Evolutionary conservation across 2,113 vertebrate species (phyloP).

Genomic region (Lophius piscatorius): DNA sequence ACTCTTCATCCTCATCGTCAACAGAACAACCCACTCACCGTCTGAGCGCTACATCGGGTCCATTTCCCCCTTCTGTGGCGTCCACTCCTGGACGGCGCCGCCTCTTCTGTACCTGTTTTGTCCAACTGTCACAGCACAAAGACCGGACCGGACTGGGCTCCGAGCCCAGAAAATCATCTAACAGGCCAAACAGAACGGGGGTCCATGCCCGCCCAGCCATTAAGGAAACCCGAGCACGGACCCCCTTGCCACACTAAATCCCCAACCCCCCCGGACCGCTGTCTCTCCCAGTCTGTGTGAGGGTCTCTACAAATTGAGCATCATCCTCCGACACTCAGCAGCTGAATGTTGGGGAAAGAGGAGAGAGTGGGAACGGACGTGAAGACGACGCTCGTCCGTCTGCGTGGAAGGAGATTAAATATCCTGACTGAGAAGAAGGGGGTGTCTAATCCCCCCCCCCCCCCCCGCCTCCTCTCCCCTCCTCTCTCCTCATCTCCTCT

Average conservation of each 20-base stretch:
- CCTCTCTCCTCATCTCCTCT: constrained; percentile 24
- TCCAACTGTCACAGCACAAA: constrained; percentile 62
- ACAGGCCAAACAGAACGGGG: constrained; percentile 64
- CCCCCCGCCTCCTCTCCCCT: background rate
- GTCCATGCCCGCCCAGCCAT: constrained; percentile 63
- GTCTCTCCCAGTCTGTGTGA: constrained; percentile 51
- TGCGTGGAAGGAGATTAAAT: constrained; percentile 61
- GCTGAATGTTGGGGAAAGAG: constrained; percentile 71
- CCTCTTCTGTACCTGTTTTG: constrained; percentile 55
- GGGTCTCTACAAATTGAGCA: constrained; percentile 76
- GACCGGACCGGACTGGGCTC: constrained; percentile 57
- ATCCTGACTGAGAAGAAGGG: constrained; percentile 43
- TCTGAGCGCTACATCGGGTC: constrained; percentile 15
- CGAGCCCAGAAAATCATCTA: constrained; percentile 76
- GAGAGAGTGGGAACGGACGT: constrained; percentile 66
- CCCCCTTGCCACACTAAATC: no score
- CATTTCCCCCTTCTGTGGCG: constrained; percentile 43
- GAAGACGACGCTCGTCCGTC: constrained; percentile 63
- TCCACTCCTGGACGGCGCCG: constrained; percentile 34
- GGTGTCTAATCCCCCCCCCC: constrained; percentile 34
- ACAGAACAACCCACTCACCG: constrained; percentile 9
- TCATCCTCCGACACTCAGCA: constrained; percentile 59
- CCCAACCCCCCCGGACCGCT: constrained; percentile 60
- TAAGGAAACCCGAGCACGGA: constrained; percentile 67
- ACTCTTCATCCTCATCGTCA: background rate